Evolutionary conservation across 35 echinoderm and acorn worm genomes (phyloP).

Genomic region (Amphiura filiformis): DNA sequence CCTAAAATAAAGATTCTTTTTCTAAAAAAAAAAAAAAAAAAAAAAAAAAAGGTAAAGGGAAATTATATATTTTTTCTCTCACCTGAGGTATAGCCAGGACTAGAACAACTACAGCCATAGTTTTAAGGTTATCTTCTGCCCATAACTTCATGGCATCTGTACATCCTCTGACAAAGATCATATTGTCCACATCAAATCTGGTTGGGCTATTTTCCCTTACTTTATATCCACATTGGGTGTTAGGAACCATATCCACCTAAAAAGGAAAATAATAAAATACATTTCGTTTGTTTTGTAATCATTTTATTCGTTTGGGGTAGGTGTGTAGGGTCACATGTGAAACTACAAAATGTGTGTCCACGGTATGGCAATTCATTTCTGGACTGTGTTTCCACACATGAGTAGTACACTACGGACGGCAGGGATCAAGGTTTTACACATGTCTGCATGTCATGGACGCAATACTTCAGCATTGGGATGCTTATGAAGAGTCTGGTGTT

Average conservation of each 20-base stretch:
- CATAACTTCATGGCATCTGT: conserved; percentile 68
- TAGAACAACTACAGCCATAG: conserved; percentile 18
- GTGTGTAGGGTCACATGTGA: neutral
- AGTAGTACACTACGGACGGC: too few relatives aligned
- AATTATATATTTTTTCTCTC: too few relatives aligned
- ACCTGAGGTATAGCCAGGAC: conserved; percentile 22
- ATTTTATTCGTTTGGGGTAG: neutral
- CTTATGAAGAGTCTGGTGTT: too few relatives aligned
- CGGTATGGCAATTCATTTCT: too few relatives aligned
- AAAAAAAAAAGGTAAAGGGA: too few relatives aligned
- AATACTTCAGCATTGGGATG: too few relatives aligned
- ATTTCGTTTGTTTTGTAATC: neutral
- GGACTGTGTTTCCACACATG: too few relatives aligned
- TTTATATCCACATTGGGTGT: conserved; percentile 81
- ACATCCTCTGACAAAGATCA: conserved; percentile 73
- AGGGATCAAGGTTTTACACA: too few relatives aligned
- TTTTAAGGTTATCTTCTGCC: conserved; percentile 31
- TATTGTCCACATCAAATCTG: conserved; percentile 34
- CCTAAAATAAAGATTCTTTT: too few relatives aligned
- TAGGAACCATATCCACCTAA: conserved; percentile 56
- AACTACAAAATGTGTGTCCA: neutral
- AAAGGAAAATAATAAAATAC: conserved; percentile 10
- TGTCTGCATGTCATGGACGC: too few relatives aligned
- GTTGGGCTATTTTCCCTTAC: conserved; percentile 42
- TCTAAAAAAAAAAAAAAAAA: too few relatives aligned